Percentiles rank a stretch among this genome's conserved stretches.
Conservation (phyloP, 2,888 invertebrate species). For the Cryptocephalus moraei region DNA sequence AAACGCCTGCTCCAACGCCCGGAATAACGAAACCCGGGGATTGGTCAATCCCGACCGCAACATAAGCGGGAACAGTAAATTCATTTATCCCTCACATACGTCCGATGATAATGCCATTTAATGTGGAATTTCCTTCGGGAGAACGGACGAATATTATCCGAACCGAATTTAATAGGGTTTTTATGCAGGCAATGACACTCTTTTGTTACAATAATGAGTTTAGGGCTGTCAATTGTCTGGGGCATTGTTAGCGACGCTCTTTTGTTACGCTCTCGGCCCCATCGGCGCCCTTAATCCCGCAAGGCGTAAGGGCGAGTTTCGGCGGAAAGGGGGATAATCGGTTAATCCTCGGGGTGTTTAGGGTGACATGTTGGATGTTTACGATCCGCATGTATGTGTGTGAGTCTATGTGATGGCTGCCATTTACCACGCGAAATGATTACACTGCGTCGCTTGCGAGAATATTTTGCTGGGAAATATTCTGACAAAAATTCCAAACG, state of each 20-base stretch:
- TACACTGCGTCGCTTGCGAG: too few species aligned
- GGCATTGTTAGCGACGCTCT: slow-evolving; percentile 27
- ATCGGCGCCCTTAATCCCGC: slow-evolving; percentile 11
- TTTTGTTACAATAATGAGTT: slow-evolving; percentile 41
- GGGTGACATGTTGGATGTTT: slow-evolving; percentile 9
- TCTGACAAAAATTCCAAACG: too few species aligned
- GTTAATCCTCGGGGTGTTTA: slow-evolving; percentile 14
- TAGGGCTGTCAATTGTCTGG: slow-evolving; percentile 37
- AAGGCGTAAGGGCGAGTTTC: slow-evolving; percentile 13
- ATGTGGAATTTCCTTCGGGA: slow-evolving; percentile 18
- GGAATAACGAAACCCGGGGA: too few species aligned
- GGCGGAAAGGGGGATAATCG: slow-evolving; percentile 9
- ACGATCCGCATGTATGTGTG: slow-evolving; percentile 12
- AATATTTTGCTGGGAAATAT: too few species aligned
- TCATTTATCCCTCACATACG: too few species aligned
- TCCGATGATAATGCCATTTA: neutral
- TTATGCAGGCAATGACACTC: slow-evolving; percentile 41
- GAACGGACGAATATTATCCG: slow-evolving; percentile 11
- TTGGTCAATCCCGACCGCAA: too few species aligned
- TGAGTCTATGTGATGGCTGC: slow-evolving; percentile 16
- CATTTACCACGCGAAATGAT: slow-evolving; percentile 7
- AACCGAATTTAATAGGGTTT: slow-evolving; percentile 37
- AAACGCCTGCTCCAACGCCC: too few species aligned
- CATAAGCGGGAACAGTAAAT: too few species aligned
- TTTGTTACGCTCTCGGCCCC: slow-evolving; percentile 12